Evolutionary conservation across 1,140 invertebrate species (phyloP).

Genomic region (Drosophila rhopaloa): DNA sequence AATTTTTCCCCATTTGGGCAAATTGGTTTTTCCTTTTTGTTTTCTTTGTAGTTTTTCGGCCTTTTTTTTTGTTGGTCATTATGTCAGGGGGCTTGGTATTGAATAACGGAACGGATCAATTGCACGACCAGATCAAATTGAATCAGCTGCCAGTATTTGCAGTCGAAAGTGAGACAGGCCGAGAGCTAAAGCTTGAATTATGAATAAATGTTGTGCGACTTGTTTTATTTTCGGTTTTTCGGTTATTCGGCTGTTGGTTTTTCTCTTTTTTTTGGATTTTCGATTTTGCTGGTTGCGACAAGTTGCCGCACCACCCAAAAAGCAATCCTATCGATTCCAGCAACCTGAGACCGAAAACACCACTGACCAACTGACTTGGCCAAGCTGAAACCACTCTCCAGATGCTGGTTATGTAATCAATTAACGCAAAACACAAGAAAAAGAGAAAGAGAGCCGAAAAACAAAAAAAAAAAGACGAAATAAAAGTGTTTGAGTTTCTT

Average conservation of each 20-base stretch:
- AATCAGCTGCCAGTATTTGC: slow-evolving; percentile 18
- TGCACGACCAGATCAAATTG: slow-evolving; percentile 15
- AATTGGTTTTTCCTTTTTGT: slow-evolving; percentile 49
- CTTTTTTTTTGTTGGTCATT: slow-evolving; percentile 46
- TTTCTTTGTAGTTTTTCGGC: slow-evolving; percentile 5
- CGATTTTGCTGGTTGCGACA: slow-evolving; percentile 50
- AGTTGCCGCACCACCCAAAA: slow-evolving; percentile 25
- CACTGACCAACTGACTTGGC: slow-evolving; percentile 50
- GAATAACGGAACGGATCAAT: slow-evolving; percentile 48
- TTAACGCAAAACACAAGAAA: slow-evolving; percentile 66
- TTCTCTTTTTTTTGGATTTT: slow-evolving; percentile 16
- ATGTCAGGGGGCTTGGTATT: slow-evolving; percentile 56
- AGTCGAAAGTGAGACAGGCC: slow-evolving; percentile 9
- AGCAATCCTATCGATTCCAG: slow-evolving; percentile 49
- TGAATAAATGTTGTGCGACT: slow-evolving; percentile 66
- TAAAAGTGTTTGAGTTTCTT: slow-evolving; percentile 28
- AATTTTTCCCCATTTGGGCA: slow-evolving; percentile 56
- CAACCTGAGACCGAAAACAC: slow-evolving; percentile 42
- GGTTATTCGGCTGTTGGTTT: slow-evolving; percentile 13
- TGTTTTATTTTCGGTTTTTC: slow-evolving; percentile 54
- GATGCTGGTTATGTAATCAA: slow-evolving; percentile 73
- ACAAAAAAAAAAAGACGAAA: slow-evolving; percentile 30
- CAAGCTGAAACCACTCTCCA: slow-evolving; percentile 23
- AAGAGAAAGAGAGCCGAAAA: slow-evolving; percentile 11
- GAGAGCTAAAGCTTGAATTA: slow-evolving; percentile 35